These are phyloP conservation scores for Terrapene triunguis DNA, from an alignment of 2,113 vertebrate species.

Conservation along the genomic window DNA sequence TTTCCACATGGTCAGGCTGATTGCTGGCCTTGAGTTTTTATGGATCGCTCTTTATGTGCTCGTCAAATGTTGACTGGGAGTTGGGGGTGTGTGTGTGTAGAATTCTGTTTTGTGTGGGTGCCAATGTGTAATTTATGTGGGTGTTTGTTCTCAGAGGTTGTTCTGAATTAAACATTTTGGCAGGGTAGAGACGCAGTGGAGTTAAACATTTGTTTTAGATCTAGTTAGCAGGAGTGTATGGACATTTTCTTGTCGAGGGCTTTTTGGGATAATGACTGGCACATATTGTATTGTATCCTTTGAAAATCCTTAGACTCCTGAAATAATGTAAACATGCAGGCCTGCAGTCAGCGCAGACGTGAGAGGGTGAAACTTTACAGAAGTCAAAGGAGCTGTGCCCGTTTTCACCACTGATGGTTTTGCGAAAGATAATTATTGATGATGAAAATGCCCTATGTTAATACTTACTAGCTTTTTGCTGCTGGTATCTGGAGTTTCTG, in stretches of 20 bases:
- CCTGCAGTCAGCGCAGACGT: neutral
- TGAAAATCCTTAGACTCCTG: conserved; percentile 1
- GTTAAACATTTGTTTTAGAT: conserved; percentile 43
- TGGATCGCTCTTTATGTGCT: neutral
- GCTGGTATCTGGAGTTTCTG: accelerated
- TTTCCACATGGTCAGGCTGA: accelerated
- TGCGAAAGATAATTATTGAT: neutral
- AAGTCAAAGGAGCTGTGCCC: neutral
- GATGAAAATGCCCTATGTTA: accelerated
- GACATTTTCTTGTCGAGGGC: conserved; percentile 52
- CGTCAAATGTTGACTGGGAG: neutral
- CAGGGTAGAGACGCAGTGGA: neutral
- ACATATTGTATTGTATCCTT: neutral
- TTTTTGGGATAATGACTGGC: conserved; percentile 41
- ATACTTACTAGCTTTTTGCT: neutral
- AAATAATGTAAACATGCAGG: conserved; percentile 4
- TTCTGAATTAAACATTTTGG: neutral
- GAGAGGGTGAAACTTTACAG: neutral
- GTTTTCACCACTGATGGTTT: neutral
- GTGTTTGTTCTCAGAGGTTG: neutral
- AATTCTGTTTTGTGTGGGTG: accelerated
- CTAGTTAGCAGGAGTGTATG: neutral
- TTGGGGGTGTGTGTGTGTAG: accelerated
- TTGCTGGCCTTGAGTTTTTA: neutral
- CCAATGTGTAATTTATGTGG: neutral